Conservation (phyloP, 2,888 invertebrate species). For the Tiliacea aurago region DNA sequence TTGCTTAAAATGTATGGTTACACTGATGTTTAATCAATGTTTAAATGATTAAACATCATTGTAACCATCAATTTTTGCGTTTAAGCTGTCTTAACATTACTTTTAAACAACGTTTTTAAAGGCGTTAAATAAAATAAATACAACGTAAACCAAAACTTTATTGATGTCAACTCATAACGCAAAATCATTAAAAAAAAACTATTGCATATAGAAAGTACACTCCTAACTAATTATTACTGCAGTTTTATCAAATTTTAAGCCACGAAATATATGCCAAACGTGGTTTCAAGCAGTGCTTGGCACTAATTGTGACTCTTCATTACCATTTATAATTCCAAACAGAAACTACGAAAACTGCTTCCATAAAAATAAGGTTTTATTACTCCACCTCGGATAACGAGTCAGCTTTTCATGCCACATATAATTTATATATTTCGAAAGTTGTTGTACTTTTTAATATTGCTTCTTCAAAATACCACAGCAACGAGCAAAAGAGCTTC, state of each 20-base stretch:
- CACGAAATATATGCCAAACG: constrained; percentile 42
- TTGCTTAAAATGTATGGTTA: neutral
- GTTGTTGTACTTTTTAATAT: constrained; percentile 74
- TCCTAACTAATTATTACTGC: constrained; percentile 14
- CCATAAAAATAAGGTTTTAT: constrained; percentile 56
- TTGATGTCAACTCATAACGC: neutral
- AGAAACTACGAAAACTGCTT: constrained; percentile 46
- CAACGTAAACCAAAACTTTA: neutral
- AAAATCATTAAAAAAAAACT: constrained; percentile 3
- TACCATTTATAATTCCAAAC: constrained; percentile 58
- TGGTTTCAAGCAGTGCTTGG: constrained; percentile 57
- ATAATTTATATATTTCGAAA: constrained; percentile 65
- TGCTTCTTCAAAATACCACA: constrained; percentile 67
- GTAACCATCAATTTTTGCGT: neutral
- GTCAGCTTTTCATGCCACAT: constrained; percentile 49
- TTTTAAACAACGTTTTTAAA: neutral
- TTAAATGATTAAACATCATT: neutral
- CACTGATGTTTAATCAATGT: too few relatives aligned
- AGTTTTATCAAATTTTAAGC: constrained; percentile 40
- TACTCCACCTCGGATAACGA: constrained; percentile 33
- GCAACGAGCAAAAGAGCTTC: constrained; percentile 64
- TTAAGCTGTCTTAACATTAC: neutral
- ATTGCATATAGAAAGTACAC: neutral
- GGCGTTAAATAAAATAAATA: neutral
- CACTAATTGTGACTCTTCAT: constrained; percentile 60